Base-by-base conservation (phyloP, 2,888 invertebrate species). In the Orthosia incerta region DNA sequence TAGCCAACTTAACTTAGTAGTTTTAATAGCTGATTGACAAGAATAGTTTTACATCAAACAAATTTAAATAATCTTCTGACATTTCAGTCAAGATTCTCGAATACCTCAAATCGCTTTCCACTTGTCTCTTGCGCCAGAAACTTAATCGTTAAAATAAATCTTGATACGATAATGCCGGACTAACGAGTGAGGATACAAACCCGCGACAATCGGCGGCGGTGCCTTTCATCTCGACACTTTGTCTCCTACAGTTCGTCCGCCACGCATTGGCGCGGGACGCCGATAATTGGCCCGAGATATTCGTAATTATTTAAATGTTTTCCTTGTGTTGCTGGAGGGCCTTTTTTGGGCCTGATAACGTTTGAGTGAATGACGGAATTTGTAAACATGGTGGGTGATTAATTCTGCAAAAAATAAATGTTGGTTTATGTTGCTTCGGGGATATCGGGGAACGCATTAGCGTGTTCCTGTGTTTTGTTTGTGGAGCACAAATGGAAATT, bases 181-280 rank as follows among this genome's bases (percentile, higher is more conserved):
- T 95, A 96, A 96, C 96, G 94, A 96, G 94, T 95, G 95, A 94
- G 94, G 95, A 94, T 94, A 95, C 96, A 95, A 96, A 95, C 95
- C 95, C 87, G 92, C 92, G 95, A 95, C 96, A 95, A 95, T 95
- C 95, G 95, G 86, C 91, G 94, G 95, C 95, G 95, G 95, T 79
- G 77, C 87, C 94, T 96, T 96, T 96, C 94, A 96, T 96, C 95
- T 92, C 93, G 94, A 95, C 95, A 95, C 96, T 95, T 94, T 95
- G 95, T 95, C 95, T 93, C 85, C 86, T 92, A 88, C 87, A 89
- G 90, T 83, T 90, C 81, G 81, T 71, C 87, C 69, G 86, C 74
- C 71, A 79, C 68, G 77, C 84, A 86, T 86, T 83, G 87, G 87
- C 85, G 80, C 84, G 71, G 79, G 75, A 80, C 78, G 83, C 66